Base-by-base conservation (phyloP, 1,140 invertebrate species). In the Drosophila athabasca region DNA sequence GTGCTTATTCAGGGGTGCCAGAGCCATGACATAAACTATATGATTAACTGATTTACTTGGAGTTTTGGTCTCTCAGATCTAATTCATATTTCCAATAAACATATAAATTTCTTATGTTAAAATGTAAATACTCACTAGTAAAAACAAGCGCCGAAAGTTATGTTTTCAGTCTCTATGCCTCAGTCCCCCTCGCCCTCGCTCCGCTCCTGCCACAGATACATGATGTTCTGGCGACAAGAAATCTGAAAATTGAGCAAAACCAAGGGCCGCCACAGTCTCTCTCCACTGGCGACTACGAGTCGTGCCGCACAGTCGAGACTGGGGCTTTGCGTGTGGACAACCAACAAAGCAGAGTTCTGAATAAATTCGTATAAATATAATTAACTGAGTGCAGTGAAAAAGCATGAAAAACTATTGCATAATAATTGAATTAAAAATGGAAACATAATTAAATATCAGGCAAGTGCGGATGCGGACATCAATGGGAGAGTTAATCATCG, bases 361-460 rank as follows among this genome's bases (percentile, higher is more conserved):
- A 53, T 22, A 41, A 19, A 58, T 22, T 35, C 48, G 2, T 35
- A 24, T n/a, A 22, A 19, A 9, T 41, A 22, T 6, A 50, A 35
- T 58, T 70, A 50, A 69, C 49, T 8, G 22, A 43, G 35, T 43
- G 26, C 19, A 11, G 39, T 39, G 49, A 44, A 51, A 46, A 44
- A 15, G 24, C 17, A 39, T 41, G 66, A 61, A 44, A 69, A 70
- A 77, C 44, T 77, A 64, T 41, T 50, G 39, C 45, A 71, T 43
- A 59, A 66, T 79, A 55, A 67, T 67, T 35, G 1, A 58, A 70
- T 46, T 57, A 31, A 49, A 55, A 61, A 62, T 60, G 24, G 39
- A 43, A 57, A 57, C 72, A 72, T 84, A 85, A 85, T 83, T 80
- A 85, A 85, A 15, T 44, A 51, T 17, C 57, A 24, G 54, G 29